These are phyloP conservation scores for Machaerirhynchus nigripectus DNA, from an alignment of 2,113 vertebrate genomes.

Conservation along the genomic window DNA sequence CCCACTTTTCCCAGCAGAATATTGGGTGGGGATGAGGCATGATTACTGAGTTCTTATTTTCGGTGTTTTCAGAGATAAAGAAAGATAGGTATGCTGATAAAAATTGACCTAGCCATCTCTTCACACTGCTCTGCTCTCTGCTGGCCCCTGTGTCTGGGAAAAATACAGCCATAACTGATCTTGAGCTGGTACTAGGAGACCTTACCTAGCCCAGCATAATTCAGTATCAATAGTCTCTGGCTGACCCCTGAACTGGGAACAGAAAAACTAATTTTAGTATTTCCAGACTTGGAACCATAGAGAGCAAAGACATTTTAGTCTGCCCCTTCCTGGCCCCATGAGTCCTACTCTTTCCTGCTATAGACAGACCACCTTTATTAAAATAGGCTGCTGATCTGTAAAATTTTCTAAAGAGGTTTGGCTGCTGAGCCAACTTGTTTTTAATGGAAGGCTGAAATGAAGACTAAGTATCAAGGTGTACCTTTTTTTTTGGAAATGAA, in stretches of 20 bases:
- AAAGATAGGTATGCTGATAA: not conserved
- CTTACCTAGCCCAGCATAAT: not conserved
- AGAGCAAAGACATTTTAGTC: not conserved
- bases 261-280: not conserved
- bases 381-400: not conserved
- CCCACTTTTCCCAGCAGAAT: not conserved
- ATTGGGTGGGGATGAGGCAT: not conserved
- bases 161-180: not conserved
- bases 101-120: not conserved
- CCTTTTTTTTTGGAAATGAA: not conserved
- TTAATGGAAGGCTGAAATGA: not conserved
- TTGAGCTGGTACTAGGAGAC: not conserved
- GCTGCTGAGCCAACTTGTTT: not conserved
- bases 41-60: not conserved
- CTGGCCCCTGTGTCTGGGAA: not conserved
- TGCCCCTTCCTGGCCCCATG: not conserved
- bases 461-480: not conserved
- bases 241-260: not conserved
- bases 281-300: not conserved
- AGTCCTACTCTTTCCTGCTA: not conserved
- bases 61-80: not conserved
- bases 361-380: not conserved
- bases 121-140: not conserved
- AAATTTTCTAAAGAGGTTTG: not conserved
- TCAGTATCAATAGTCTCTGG: not conserved